phyloP scores from a whole-genome alignment of 2,113 vertebrate species.

The Aptenodytes patagonicus region DNA sequence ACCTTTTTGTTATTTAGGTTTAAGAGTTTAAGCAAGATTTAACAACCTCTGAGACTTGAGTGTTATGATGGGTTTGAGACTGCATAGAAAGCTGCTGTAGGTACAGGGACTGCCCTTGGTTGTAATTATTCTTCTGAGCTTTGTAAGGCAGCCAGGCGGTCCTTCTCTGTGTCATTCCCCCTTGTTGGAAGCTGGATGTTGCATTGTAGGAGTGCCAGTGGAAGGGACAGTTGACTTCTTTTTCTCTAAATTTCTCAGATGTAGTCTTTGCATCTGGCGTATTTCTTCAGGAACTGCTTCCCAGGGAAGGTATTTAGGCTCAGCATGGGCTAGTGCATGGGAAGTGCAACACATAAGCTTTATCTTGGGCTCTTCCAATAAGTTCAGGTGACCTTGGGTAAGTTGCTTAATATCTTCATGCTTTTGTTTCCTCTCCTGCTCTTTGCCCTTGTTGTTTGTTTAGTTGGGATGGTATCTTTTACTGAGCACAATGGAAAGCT shows the following conservation, averaged over 20 bases:
- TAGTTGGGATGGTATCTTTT: not conserved
- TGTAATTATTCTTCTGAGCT: not conserved
- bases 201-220: not conserved
- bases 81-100: not conserved
- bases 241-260: not conserved
- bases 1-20: not conserved
- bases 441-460: not conserved
- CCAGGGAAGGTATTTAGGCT: not conserved
- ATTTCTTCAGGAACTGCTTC: not conserved
- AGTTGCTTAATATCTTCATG: not conserved
- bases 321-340: not conserved
- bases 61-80: not conserved
- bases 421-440: not conserved
- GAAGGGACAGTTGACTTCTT: not conserved
- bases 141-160: not conserved
- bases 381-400: not conserved
- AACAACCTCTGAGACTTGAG: not conserved
- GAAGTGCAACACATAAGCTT: not conserved
- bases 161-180: not conserved
- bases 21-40: not conserved
- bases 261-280: rapidly evolving
- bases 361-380: not conserved
- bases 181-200: not conserved
- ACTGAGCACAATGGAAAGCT: not conserved
- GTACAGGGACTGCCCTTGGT: not conserved